Evolutionary conservation across 2,888 invertebrate genomes (phyloP).

Genomic region (Philonicus albiceps): DNA sequence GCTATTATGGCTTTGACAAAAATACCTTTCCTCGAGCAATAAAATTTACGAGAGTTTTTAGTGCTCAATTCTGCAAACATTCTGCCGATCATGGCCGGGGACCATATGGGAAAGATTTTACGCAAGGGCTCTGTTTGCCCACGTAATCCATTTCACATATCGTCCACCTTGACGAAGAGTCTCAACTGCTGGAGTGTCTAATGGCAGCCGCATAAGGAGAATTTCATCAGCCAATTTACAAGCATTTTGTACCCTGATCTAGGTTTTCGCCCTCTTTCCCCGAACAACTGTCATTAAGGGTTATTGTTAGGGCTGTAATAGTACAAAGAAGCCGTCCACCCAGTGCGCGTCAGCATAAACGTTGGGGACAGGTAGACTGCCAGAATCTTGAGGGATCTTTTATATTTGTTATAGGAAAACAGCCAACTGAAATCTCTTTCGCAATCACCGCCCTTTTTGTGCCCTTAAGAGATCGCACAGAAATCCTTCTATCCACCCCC

Average conservation of each 20-base stretch:
- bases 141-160: neutral
- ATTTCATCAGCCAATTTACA: conserved; percentile 33
- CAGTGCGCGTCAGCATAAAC: neutral
- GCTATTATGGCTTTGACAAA: neutral
- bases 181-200: neutral
- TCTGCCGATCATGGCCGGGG: neutral
- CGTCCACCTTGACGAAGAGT: neutral
- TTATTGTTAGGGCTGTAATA: conserved; percentile 13
- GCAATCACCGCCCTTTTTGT: conserved; percentile 20
- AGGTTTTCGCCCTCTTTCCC: neutral
- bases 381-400: neutral
- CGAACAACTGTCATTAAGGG: conserved; percentile 19
- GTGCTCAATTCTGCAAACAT: neutral
- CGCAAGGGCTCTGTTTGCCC: neutral
- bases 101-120: neutral
- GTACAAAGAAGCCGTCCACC: neutral
- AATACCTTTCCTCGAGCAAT: neutral
- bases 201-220: neutral
- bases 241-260: conserved; percentile 5
- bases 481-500: neutral
- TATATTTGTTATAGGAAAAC: neutral
- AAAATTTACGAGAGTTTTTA: neutral
- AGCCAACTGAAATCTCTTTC: neutral
- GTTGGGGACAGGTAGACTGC: neutral
- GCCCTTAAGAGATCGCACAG: neutral